phyloP scores from a whole-genome alignment of 2,888 invertebrate species.

The Hermaeophaga mercurialis region DNA sequence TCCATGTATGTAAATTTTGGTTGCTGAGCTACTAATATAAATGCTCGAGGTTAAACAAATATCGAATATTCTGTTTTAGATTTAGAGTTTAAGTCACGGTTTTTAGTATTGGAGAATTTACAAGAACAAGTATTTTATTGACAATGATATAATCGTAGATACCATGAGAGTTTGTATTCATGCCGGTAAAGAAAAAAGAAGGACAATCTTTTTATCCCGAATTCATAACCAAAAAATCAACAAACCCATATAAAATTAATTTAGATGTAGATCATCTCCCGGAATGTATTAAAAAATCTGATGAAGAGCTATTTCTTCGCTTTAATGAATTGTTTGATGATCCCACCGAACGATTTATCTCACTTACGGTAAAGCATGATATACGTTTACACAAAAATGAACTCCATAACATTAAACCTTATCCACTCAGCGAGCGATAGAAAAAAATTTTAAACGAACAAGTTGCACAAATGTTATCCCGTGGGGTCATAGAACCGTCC shows the following conservation, averaged over 20 bases:
- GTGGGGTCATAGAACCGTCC: slow-evolving; percentile 18
- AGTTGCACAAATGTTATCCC: slow-evolving; percentile 11
- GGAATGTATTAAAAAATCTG: background rate
- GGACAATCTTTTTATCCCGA: slow-evolving; percentile 8
- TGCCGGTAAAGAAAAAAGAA: slow-evolving; percentile 5
- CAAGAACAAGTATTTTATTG: slow-evolving; percentile 8
- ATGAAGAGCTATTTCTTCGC: background rate
- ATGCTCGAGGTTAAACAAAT: background rate
- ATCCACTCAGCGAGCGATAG: background rate
- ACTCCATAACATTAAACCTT: background rate
- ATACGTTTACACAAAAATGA: background rate
- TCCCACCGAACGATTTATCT: background rate
- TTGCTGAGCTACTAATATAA: background rate
- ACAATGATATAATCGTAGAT: slow-evolving; percentile 3
- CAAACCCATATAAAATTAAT: background rate
- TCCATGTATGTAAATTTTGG: background rate
- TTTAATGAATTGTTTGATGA: background rate
- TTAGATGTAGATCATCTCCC: background rate
- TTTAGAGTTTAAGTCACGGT: background rate
- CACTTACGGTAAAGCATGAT: background rate
- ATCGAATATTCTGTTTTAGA: background rate
- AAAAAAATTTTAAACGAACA: slow-evolving; percentile 17
- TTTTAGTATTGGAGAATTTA: slow-evolving; percentile 11
- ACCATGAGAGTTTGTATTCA: slow-evolving; percentile 1
- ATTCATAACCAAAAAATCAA: background rate